Conservation (phyloP, 2,797 vertebrate genomes). For the Sebastes minor region DNA sequence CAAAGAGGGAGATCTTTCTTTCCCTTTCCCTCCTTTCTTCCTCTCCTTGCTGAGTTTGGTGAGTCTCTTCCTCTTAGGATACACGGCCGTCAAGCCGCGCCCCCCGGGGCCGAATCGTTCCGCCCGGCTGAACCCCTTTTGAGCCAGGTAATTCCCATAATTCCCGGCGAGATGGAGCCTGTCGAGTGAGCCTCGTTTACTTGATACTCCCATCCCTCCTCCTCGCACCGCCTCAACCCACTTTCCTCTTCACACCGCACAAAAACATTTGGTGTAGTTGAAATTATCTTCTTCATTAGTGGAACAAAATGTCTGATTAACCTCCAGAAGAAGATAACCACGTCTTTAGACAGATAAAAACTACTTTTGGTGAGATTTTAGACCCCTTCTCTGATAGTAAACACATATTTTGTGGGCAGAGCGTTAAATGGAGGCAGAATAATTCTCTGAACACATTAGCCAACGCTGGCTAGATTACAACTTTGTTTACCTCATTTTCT, state of each 20-base stretch:
- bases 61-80: constrained; percentile 41
- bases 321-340: background rate
- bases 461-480: no score
- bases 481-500: no score
- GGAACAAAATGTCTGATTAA: background rate
- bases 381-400: no score
- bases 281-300: background rate
- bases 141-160: constrained; percentile 54
- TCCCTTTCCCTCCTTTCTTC: background rate
- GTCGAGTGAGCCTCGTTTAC: background rate
- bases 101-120: constrained; percentile 15
- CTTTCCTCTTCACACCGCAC: fast-evolving
- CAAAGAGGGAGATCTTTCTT: background rate
- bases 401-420: no score
- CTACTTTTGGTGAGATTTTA: background rate
- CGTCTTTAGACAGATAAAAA: background rate
- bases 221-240: background rate
- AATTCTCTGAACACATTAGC: no score
- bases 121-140: constrained; percentile 7
- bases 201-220: background rate
- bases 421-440: no score
- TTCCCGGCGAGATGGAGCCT: constrained; percentile 20
- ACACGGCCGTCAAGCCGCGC: constrained; percentile 10
- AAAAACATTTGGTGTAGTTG: background rate
- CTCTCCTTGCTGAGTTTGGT: constrained; percentile 2